Conservation (phyloP, 2,113 vertebrate genomes). For the Rana temporaria region DNA sequence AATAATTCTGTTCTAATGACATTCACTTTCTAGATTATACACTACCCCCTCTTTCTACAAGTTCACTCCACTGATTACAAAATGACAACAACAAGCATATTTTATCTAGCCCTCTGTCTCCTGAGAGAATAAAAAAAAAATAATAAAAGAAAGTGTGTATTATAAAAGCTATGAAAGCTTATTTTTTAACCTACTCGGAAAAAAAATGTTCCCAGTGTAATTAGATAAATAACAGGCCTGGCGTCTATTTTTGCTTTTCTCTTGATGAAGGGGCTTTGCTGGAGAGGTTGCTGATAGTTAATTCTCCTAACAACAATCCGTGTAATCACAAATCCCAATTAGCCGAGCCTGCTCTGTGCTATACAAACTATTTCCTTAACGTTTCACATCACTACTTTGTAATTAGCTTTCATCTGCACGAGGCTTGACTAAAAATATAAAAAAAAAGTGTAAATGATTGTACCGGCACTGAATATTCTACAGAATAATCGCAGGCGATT, state of each 20-base stretch:
- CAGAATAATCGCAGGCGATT: constrained; percentile 93
- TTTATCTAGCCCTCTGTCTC: constrained; percentile 43
- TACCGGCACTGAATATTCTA: constrained; percentile 88
- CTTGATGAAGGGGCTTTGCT: constrained; percentile 91
- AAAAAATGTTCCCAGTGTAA: constrained; percentile 86
- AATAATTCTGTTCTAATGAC: constrained; percentile 47
- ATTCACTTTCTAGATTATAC: constrained; percentile 37
- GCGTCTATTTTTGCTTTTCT: constrained; percentile 85
- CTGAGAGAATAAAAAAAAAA: constrained; percentile 28
- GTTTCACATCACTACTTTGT: constrained; percentile 89
- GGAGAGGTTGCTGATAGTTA: constrained; percentile 94
- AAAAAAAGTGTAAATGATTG: constrained; percentile 93
- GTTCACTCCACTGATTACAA: constrained; percentile 45
- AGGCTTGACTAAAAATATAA: constrained; percentile 89
- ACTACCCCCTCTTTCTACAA: constrained; percentile 28
- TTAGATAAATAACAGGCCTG: constrained; percentile 89
- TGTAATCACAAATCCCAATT: constrained; percentile 99
- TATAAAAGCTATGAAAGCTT: constrained; percentile 66
- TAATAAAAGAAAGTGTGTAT: constrained; percentile 20
- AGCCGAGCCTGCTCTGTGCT: constrained; percentile 88
- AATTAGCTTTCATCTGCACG: constrained; percentile 97
- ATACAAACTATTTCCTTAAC: constrained; percentile 91
- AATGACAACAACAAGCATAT: constrained; percentile 43
- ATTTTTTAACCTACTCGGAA: constrained; percentile 74
- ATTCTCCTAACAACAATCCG: constrained; percentile 96